Percentiles rank a stretch among this genome's conserved stretches.
These are phyloP conservation scores for Drosophila willistoni DNA, from an alignment of 1,140 invertebrate genomes.

Conservation along the genomic window DNA sequence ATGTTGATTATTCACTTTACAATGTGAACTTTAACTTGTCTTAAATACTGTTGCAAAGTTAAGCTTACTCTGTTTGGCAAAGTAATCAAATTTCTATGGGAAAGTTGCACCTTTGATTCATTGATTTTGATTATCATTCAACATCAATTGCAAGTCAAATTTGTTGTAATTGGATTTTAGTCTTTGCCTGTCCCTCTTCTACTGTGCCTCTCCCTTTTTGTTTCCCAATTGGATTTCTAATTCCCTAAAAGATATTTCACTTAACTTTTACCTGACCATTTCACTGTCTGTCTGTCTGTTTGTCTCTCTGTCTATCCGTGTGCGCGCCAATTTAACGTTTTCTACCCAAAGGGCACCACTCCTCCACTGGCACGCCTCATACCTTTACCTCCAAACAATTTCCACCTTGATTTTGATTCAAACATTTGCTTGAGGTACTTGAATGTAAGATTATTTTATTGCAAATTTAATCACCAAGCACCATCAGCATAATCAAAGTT, in stretches of 20 bases:
- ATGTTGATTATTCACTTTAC: too few relatives aligned
- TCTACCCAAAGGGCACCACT: slow-evolving; percentile 48
- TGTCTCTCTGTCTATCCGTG: background rate
- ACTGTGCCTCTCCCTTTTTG: slow-evolving; percentile 20
- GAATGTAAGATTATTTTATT: slow-evolving; percentile 60
- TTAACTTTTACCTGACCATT: slow-evolving; percentile 37
- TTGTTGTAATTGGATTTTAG: slow-evolving; percentile 9
- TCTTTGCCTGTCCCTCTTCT: background rate
- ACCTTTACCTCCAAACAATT: background rate
- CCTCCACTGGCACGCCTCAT: background rate
- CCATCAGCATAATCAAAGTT: slow-evolving; percentile 77
- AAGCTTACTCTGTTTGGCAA: too few relatives aligned
- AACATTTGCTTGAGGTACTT: slow-evolving; percentile 38
- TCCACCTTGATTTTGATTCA: slow-evolving; percentile 9
- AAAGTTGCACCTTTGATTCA: slow-evolving; percentile 1
- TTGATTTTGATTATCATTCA: slow-evolving; percentile 11
- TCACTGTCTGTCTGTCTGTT: background rate
- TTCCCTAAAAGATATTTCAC: slow-evolving; percentile 26
- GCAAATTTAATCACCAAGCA: slow-evolving; percentile 75
- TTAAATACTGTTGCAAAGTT: too few relatives aligned
- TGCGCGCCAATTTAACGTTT: slow-evolving; percentile 18
- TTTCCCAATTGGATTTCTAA: slow-evolving; percentile 27
- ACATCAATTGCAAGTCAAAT: slow-evolving; percentile 9
- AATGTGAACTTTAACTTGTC: too few relatives aligned
- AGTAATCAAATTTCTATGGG: background rate